Evolutionary conservation across 1,140 invertebrate species (phyloP).

Genomic region (Tribolium madens): DNA sequence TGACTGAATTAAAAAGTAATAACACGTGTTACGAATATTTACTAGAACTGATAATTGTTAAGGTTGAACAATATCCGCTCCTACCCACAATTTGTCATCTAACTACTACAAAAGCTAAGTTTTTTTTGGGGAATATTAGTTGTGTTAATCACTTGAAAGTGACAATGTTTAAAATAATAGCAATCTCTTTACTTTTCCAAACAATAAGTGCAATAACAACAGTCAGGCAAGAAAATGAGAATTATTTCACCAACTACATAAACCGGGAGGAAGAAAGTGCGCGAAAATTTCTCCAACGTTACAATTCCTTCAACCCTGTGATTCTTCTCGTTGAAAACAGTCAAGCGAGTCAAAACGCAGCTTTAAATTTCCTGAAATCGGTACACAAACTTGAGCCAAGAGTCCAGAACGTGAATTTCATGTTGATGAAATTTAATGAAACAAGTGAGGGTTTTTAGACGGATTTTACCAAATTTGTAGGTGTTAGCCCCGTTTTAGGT

Average conservation of each 20-base stretch:
- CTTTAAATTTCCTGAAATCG: conserved; percentile 43
- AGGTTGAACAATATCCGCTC: conserved; percentile 55
- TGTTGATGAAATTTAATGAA: conserved; percentile 57
- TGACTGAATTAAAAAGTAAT: conserved; percentile 6
- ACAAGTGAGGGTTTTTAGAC: conserved; percentile 51
- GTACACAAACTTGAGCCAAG: conserved; percentile 18
- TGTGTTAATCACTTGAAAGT: neutral
- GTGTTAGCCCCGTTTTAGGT: conserved; percentile 46
- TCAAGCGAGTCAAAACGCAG: conserved; percentile 47
- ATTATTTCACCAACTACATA: conserved; percentile 5
- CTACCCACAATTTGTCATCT: conserved; percentile 52
- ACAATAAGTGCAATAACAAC: neutral
- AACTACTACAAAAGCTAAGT: conserved; percentile 50
- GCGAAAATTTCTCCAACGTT: neutral
- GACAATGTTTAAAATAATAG: neutral
- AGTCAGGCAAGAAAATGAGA: neutral
- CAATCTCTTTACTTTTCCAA: neutral
- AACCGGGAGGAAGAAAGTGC: conserved; percentile 6
- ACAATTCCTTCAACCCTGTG: conserved; percentile 15
- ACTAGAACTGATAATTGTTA: conserved; percentile 31
- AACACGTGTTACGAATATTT: conserved; percentile 44
- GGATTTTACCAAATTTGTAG: conserved; percentile 33
- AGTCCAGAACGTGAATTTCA: conserved; percentile 46
- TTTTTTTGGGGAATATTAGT: conserved; percentile 18
- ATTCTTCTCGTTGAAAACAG: conserved; percentile 53